Evolutionary conservation across 2,113 vertebrate species (phyloP).

Genomic region (Platichthys stellatus): DNA sequence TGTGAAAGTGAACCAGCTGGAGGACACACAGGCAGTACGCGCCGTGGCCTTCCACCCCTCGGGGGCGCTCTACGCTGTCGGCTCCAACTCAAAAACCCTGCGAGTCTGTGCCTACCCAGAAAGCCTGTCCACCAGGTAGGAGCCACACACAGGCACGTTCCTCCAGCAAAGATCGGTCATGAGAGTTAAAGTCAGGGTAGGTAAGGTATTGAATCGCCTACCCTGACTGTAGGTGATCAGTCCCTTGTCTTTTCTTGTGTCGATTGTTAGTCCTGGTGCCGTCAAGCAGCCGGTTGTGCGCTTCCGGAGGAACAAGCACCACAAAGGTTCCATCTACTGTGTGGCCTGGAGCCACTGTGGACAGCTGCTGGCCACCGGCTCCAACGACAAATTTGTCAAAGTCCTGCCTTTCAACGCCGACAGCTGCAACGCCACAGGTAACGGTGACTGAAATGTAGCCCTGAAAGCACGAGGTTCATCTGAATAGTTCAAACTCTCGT

Average conservation of each 20-base stretch:
- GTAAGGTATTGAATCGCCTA: too few relatives aligned
- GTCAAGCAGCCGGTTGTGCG: slow-evolving; percentile 89
- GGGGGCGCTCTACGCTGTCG: slow-evolving; percentile 93
- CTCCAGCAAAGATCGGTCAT: not conserved
- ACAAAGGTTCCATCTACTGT: slow-evolving; percentile 99
- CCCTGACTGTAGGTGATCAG: too few relatives aligned
- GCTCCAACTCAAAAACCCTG: slow-evolving; percentile 98
- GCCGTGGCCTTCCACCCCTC: slow-evolving; percentile 98
- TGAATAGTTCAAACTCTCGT: not conserved
- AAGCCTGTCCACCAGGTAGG: slow-evolving; percentile 85
- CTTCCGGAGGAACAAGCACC: slow-evolving; percentile 98
- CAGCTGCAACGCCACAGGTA: slow-evolving; percentile 94
- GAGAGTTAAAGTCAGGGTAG: too few relatives aligned
- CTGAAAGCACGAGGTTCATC: too few relatives aligned
- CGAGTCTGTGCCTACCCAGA: slow-evolving; percentile 95
- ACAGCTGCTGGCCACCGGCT: slow-evolving; percentile 94
- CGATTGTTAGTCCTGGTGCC: slow-evolving; percentile 67
- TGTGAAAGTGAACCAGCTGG: slow-evolving; percentile 89
- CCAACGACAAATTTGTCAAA: slow-evolving; percentile 98
- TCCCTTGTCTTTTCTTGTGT: not conserved
- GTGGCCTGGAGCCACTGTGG: slow-evolving; percentile 98
- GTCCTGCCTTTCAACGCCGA: slow-evolving; percentile 96
- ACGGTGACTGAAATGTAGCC: not conserved
- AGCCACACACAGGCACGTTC: not conserved
- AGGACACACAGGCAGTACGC: slow-evolving; percentile 97